Evolutionary conservation across 2,797 vertebrate species (phyloP).

Genomic region (Chloroceryle amazona): DNA sequence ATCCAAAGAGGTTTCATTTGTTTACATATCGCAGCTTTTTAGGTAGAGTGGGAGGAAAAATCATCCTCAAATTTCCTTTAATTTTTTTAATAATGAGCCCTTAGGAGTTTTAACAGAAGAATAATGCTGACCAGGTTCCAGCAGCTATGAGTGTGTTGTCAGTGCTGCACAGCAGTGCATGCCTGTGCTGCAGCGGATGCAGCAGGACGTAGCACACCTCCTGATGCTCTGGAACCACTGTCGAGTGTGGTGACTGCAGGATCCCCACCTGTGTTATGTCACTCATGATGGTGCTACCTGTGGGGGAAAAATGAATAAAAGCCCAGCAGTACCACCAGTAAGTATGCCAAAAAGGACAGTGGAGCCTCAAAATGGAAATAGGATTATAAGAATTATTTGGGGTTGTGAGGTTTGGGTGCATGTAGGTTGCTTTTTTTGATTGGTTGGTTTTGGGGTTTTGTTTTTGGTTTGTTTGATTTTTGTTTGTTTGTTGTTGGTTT

Average conservation of each 20-base stretch:
- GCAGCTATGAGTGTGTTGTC: fast-evolving
- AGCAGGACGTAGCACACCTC: neutral
- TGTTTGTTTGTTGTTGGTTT: too few species aligned
- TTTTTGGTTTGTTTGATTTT: too few species aligned
- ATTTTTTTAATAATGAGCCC: neutral
- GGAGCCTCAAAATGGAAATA: neutral
- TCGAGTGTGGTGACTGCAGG: neutral
- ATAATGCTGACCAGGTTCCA: neutral
- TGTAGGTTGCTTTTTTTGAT: neutral
- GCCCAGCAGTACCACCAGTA: neutral
- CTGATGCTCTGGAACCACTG: neutral
- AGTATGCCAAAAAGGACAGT: neutral
- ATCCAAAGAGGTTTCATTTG: neutral
- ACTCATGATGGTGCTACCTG: neutral
- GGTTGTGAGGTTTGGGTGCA: neutral
- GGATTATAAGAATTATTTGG: neutral
- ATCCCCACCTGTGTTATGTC: neutral
- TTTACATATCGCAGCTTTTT: neutral
- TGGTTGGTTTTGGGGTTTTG: too few species aligned
- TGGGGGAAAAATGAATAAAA: neutral
- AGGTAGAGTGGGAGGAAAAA: neutral
- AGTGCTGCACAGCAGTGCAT: fast-evolving
- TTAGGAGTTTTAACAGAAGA: neutral
- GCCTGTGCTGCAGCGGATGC: neutral
- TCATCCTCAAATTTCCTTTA: neutral